phyloP scores from a whole-genome alignment of 2,888 invertebrate genomes.

The Eurytoma californica region DNA sequence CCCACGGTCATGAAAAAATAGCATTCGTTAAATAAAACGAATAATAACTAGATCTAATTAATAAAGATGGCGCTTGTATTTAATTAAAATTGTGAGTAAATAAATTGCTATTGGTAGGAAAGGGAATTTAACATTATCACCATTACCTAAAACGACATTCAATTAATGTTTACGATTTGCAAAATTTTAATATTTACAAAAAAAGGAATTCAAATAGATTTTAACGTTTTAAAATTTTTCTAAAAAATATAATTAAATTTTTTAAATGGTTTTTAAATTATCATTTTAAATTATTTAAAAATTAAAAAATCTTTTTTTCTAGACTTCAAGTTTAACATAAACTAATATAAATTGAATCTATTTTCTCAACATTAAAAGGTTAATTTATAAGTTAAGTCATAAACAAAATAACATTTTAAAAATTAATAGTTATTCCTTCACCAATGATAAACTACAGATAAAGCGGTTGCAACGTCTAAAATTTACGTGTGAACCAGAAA shows the following conservation, averaged over 20 bases:
- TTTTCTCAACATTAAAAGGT: no score
- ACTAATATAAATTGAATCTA: no score
- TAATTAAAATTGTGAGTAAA: slow-evolving; percentile 35
- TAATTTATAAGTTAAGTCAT: neutral
- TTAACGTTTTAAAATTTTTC: no score
- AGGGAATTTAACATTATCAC: neutral
- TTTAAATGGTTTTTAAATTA: neutral
- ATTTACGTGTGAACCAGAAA: neutral
- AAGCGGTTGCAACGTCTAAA: neutral
- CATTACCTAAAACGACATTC: no score
- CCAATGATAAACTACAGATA: neutral
- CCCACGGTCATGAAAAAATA: slow-evolving; percentile 50
- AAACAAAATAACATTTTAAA: neutral
- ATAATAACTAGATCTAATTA: slow-evolving; percentile 32
- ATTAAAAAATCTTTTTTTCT: neutral
- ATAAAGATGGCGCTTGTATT: slow-evolving; percentile 7
- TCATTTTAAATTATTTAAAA: neutral
- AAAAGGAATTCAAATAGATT: no score
- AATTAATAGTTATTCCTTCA: neutral
- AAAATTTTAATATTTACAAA: no score
- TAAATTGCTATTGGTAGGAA: slow-evolving; percentile 52
- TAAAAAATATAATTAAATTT: no score
- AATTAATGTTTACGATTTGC: no score
- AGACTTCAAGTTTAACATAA: no score
- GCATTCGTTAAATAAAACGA: slow-evolving; percentile 22